Base-by-base conservation (phyloP, 2,797 vertebrate species). In the Mastacembelus armatus region DNA sequence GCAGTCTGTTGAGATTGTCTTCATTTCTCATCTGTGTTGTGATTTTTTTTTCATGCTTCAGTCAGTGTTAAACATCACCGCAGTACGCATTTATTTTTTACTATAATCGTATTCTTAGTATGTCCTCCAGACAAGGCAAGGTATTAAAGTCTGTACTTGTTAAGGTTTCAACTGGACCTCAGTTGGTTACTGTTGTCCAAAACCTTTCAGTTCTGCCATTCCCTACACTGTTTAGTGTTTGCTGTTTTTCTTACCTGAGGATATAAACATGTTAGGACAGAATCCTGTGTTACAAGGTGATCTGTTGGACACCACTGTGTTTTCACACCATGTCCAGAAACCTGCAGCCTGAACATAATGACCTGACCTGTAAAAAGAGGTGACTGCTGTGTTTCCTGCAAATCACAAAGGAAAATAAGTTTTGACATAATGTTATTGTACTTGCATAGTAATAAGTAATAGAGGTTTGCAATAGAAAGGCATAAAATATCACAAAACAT, bases 211-310 rank as follows among this genome's bases (percentile, higher is more conserved):
- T 22, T 57, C 42, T 10, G 14, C 12, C 14, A 55, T 39, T 30
- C 58, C 85, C 7, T 2, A 40, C 70, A 2, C 48, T 64, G 56
- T 73, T 65, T 52, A 36, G 32, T 54, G n/a, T 71, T 90, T 88
- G 83, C 83, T 89, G 78, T 88, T 92, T 93, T 92, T 94, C 91
- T 92, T 64, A 93, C 95, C 93, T 29, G 87, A 91, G 93, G 94
- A 93, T 80, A 90, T 80, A 85, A 92, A 91, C 89, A 89, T 89
- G 92, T 93, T 90, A 78, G 84, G 88, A 82, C 84, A 78, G 78
- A 84, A 90, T 90, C 92, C 74, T 4, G 49, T 85, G 93, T 90
- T 66, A 67, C 77, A 80, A 54, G 77, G 68, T 80, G 89, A 89
- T 68, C 47, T 10, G 42, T 45, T 29, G 7, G 71, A 71, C 5